Evolutionary conservation across 2,113 vertebrate species (phyloP), one percentile per base, ranked within the genome.

Genomic region (Lasiurus cinereus): DNA sequence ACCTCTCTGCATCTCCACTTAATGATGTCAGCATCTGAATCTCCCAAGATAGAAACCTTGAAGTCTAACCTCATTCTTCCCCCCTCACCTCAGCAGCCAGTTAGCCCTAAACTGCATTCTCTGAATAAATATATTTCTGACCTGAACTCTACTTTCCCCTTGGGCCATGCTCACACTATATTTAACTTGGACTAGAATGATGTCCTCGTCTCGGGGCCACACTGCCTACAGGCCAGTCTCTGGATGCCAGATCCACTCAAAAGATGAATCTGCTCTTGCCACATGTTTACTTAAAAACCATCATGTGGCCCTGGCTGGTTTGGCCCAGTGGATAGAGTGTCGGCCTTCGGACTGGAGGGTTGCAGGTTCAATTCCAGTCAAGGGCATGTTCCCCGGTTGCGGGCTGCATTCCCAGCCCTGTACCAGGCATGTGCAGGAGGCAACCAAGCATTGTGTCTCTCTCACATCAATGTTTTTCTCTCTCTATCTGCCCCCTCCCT

Each of bases 41-140:
- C 24, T 92, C 74, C 69, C 67, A 29, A 90, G 27, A 83, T 24
- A 92, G 69, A 83, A 93, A 92, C 13, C 50, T 72, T 64, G 46
- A 89, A 33, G 29, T 59, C 31, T 85, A 43, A 72, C n/a, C 21
- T 85, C 66, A 56, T 62, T 88, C 50, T 95, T 43, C 64, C 48
- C 27, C 50, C 8, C 33, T 9, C 31, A 56, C 16, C 48, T 66
- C 59, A 77, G 19, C 1, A 62, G 50, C 43, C 73, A 73, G 27
- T 83, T 52, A 8, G 43, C 84, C 76, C 79, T 85, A 85, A 91
- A 52, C 52, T 14, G 33, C 56, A 36, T 84, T 67, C 70, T 67
- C 70, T 19, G 46, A 24, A 39, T 83, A 62, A 83, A 64, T 92
- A 16, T 16, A 69, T 87, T 91, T 83, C 56, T 78, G 48, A 66